phyloP scores from a whole-genome alignment of 2,113 vertebrate species.

The Meriones unguiculatus region DNA sequence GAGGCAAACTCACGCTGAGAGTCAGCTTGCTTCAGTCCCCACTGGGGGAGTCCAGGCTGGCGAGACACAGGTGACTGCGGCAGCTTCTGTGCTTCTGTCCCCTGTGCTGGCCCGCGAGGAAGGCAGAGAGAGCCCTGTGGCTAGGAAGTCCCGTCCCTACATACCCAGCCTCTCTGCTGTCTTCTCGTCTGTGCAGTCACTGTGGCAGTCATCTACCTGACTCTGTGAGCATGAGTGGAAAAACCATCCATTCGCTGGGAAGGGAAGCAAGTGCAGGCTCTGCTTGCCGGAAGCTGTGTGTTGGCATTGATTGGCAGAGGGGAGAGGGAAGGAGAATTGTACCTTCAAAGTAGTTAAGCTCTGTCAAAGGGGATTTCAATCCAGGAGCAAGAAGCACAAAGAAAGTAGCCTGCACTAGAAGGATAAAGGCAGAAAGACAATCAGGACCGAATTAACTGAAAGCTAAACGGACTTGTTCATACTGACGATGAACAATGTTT shows the following conservation, averaged over 20 bases:
- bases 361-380: background rate
- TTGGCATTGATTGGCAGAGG: background rate
- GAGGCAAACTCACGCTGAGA: fast-evolving
- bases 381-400: background rate
- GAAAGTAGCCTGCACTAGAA: background rate
- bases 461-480: background rate
- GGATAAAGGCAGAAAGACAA: background rate
- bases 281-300: background rate
- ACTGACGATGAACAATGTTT: background rate
- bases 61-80: fast-evolving
- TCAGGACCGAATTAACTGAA: background rate
- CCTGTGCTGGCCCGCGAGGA: too few relatives aligned
- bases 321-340: background rate
- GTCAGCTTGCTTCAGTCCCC: background rate
- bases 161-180: background rate
- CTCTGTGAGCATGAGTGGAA: background rate
- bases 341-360: background rate
- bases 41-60: background rate
- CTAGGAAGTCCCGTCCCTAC: background rate
- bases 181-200: background rate
- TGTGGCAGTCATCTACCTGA: background rate
- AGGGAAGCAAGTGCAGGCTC: background rate
- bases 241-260: background rate
- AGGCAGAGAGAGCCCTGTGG: background rate
- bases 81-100: background rate